phyloP scores from a whole-genome alignment of 2,797 vertebrate genomes.

The Takifugu ocellatus region DNA sequence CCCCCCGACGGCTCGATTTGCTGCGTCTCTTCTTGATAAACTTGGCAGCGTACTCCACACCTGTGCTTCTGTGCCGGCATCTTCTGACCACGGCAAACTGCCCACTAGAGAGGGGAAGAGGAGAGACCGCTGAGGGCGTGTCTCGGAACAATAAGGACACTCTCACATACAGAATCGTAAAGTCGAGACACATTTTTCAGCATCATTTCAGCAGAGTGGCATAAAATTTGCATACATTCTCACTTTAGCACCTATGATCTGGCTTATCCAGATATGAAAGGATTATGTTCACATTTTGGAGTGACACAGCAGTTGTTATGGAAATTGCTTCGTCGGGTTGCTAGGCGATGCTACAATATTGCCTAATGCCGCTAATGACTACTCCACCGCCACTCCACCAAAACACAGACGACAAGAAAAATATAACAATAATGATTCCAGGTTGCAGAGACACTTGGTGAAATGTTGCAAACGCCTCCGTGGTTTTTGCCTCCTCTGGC shows the following conservation, averaged over 20 bases:
- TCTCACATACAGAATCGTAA: too few species aligned
- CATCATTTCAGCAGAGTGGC: background rate
- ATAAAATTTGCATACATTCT: background rate
- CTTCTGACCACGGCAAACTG: slow-evolving; percentile 95
- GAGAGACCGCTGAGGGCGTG: background rate
- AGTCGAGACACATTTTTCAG: too few species aligned
- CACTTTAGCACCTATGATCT: background rate
- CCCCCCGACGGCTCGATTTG: slow-evolving; percentile 91
- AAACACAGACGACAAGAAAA: slow-evolving; percentile 22
- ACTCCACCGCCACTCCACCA: slow-evolving; percentile 29
- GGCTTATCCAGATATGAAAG: slow-evolving; percentile 4
- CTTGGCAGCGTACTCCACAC: slow-evolving; percentile 88
- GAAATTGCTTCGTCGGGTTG: slow-evolving; percentile 27
- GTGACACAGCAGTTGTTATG: slow-evolving; percentile 25
- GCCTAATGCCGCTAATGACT: slow-evolving; percentile 14
- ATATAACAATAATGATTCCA: slow-evolving; percentile 30
- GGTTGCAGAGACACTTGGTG: slow-evolving; percentile 55
- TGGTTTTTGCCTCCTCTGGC: slow-evolving; percentile 52
- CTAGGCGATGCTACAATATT: slow-evolving; percentile 13
- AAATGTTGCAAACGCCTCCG: slow-evolving; percentile 58
- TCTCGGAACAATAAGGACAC: background rate
- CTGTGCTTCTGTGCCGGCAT: slow-evolving; percentile 85
- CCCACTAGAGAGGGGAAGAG: slow-evolving; percentile 69
- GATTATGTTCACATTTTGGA: background rate
- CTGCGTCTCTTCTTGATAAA: slow-evolving; percentile 97